Evolutionary conservation across 1,140 invertebrate species (phyloP).

Genomic region (Tetraneura akinire): DNA sequence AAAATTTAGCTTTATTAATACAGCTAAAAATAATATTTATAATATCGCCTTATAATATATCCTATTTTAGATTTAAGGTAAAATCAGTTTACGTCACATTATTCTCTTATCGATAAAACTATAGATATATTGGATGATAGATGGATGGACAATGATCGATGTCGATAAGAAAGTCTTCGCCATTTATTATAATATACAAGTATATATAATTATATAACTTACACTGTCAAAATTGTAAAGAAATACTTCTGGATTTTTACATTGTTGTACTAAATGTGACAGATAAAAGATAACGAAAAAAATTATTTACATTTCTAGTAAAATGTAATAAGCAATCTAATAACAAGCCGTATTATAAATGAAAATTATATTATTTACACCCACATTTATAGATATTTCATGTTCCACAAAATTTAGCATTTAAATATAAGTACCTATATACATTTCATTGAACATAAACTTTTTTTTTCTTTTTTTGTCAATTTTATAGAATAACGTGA

Average conservation of each 20-base stretch:
- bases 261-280: background rate
- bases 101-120: too few relatives aligned
- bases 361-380: background rate
- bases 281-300: background rate
- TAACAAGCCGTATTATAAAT: background rate
- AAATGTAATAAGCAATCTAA: background rate
- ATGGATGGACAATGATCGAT: too few relatives aligned
- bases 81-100: too few relatives aligned
- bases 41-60: too few relatives aligned
- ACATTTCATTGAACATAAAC: too few relatives aligned
- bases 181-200: background rate
- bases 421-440: background rate
- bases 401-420: background rate
- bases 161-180: background rate
- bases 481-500: too few relatives aligned
- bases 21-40: too few relatives aligned
- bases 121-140: too few relatives aligned
- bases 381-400: background rate
- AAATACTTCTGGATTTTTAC: background rate
- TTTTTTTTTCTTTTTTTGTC: too few relatives aligned
- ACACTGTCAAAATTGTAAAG: background rate
- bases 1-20: too few relatives aligned
- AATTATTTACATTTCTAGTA: background rate
- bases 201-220: background rate
- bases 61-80: too few relatives aligned